Percentiles rank a stretch among this genome's conserved stretches.
Evolutionary conservation across 2,113 vertebrate species (phyloP).

Genomic region (Hystrix cristata): DNA sequence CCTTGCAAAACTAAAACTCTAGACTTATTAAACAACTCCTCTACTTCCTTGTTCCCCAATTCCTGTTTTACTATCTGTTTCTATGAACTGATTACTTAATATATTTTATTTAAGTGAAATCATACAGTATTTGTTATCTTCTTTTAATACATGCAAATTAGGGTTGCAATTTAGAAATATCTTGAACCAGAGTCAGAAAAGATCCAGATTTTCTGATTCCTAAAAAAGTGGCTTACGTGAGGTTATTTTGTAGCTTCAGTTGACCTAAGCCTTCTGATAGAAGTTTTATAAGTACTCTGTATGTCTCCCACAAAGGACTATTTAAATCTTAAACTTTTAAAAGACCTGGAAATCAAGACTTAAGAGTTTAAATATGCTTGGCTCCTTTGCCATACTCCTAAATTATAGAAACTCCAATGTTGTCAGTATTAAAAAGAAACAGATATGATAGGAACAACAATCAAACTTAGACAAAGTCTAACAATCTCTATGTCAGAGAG

Average conservation of each 20-base stretch:
- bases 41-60: rapidly evolving
- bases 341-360: conserved; percentile 68
- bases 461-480: conserved; percentile 59
- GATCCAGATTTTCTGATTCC: conserved; percentile 44
- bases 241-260: conserved; percentile 42
- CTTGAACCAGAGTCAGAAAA: conserved; percentile 10
- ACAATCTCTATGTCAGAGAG: conserved; percentile 60
- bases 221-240: conserved; percentile 17
- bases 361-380: conserved; percentile 51
- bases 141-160: conserved; percentile 30
- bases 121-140: not conserved
- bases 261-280: conserved; percentile 35
- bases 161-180: not conserved
- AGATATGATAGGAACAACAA: conserved; percentile 50
- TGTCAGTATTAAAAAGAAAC: conserved; percentile 68
- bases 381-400: conserved; percentile 40
- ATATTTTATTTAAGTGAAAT: not conserved
- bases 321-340: conserved; percentile 74
- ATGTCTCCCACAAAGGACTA: conserved; percentile 46
- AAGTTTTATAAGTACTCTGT: conserved; percentile 63
- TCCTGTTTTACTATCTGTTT: not conserved
- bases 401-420: conserved; percentile 51
- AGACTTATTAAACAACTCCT: not conserved
- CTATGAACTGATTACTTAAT: conserved; percentile 37
- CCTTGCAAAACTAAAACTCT: conserved; percentile 24